phyloP scores from a whole-genome alignment of 2,888 invertebrate species.

The Orthosia gracilis region DNA sequence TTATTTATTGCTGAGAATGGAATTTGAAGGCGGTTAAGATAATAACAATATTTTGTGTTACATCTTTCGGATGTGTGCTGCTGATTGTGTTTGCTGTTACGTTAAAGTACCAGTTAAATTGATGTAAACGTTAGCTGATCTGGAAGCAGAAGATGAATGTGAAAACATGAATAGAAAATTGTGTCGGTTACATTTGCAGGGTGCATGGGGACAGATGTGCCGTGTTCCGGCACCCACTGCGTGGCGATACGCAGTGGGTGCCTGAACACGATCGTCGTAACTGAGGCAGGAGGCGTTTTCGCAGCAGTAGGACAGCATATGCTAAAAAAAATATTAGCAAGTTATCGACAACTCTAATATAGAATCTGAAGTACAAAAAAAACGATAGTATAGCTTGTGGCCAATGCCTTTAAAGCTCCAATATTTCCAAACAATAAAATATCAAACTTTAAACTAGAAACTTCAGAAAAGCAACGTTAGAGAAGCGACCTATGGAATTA shows the following conservation, averaged over 20 bases:
- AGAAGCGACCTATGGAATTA: conserved; percentile 58
- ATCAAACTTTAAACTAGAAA: conserved; percentile 22
- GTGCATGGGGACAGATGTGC: too few relatives aligned
- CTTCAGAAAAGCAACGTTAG: conserved; percentile 40
- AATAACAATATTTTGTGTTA: conserved; percentile 67
- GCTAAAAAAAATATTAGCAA: too few relatives aligned
- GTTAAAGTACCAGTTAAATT: conserved; percentile 37
- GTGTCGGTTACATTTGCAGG: too few relatives aligned
- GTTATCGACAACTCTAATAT: neutral
- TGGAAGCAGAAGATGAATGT: neutral
- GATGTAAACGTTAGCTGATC: conserved; percentile 14
- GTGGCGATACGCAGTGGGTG: too few relatives aligned
- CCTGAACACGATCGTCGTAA: too few relatives aligned
- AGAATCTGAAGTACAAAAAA: neutral
- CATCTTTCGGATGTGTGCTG: conserved; percentile 52
- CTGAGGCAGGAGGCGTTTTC: too few relatives aligned
- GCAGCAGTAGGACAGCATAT: too few relatives aligned
- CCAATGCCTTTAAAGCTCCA: neutral
- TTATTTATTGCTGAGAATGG: conserved; percentile 86
- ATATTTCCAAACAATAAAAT: conserved; percentile 23
- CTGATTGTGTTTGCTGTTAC: conserved; percentile 55
- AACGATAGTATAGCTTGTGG: neutral
- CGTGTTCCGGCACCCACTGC: too few relatives aligned
- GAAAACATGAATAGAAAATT: neutral
- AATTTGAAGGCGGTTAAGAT: conserved; percentile 73